Conservation (phyloP, 2,888 invertebrate genomes). For the Polymixis lichenea region DNA sequence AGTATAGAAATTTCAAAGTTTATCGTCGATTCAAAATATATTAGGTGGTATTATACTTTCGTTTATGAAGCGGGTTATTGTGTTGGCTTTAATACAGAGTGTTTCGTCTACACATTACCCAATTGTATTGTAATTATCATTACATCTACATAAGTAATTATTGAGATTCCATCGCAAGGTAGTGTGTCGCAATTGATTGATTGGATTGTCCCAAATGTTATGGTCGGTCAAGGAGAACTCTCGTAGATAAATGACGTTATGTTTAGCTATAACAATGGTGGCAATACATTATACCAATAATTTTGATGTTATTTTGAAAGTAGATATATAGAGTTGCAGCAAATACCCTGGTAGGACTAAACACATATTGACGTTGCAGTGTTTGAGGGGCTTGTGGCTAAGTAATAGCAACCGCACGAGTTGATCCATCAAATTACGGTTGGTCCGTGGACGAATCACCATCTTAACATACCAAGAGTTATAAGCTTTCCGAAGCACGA, state of each 20-base stretch:
- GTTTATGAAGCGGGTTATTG: constrained; percentile 8
- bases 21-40: constrained; percentile 27
- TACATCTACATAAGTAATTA: background rate
- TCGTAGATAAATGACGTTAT: background rate
- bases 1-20: too few species aligned
- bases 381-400: too few species aligned
- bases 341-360: background rate
- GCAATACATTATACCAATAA: background rate
- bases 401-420: too few species aligned
- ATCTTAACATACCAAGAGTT: too few species aligned
- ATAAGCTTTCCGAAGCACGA: too few species aligned
- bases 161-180: constrained; percentile 13
- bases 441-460: too few species aligned
- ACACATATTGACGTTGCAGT: background rate
- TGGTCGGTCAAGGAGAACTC: background rate
- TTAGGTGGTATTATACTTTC: constrained; percentile 9
- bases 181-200: constrained; percentile 25
- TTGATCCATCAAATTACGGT: too few species aligned
- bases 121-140: constrained; percentile 2
- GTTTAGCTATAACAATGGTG: background rate
- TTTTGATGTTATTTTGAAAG: background rate
- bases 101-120: constrained; percentile 4
- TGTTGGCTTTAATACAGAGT: background rate
- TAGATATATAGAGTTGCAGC: background rate
- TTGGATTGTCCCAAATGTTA: constrained; percentile 7